phyloP scores from a whole-genome alignment of 2,797 vertebrate genomes.

The Hylomyscus alleni region DNA sequence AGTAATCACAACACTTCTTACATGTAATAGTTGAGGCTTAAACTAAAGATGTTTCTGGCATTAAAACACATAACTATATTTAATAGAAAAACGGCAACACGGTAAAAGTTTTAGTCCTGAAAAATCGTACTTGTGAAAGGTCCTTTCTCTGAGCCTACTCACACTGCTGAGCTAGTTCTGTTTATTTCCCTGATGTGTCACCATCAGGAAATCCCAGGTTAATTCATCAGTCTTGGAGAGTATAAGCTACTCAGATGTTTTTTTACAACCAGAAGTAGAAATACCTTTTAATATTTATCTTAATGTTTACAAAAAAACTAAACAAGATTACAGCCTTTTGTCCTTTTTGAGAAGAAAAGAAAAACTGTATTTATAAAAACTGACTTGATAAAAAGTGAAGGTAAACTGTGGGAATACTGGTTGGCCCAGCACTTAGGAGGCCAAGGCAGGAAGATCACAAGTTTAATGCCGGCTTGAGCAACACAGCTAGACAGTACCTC shows the following conservation, averaged over 20 bases:
- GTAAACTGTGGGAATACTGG: not conserved
- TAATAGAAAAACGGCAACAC: constrained; percentile 65
- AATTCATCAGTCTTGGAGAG: constrained; percentile 72
- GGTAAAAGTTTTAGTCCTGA: constrained; percentile 63
- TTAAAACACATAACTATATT: constrained; percentile 72
- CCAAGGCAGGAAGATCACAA: not conserved
- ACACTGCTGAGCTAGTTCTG: not conserved
- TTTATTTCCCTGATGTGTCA: constrained; percentile 62
- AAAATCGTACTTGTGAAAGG: constrained; percentile 75
- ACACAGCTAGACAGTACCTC: not conserved
- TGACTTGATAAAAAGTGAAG: constrained; percentile 1
- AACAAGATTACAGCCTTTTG: constrained; percentile 18
- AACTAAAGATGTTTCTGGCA: constrained; percentile 54
- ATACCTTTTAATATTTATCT: constrained; percentile 70
- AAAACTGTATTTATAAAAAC: not conserved
- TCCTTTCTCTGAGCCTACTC: constrained; percentile 65
- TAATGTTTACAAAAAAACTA: constrained; percentile 83
- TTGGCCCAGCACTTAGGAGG: not conserved
- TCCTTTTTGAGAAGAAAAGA: constrained; percentile 41
- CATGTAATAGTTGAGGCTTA: constrained; percentile 62
- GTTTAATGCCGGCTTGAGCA: not conserved
- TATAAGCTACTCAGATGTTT: constrained; percentile 75
- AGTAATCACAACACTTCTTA: constrained; percentile 63
- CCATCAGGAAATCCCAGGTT: constrained; percentile 71
- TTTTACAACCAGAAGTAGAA: constrained; percentile 80